Evolutionary conservation across 2,113 vertebrate genomes (phyloP).

Genomic region (Meles meles): DNA sequence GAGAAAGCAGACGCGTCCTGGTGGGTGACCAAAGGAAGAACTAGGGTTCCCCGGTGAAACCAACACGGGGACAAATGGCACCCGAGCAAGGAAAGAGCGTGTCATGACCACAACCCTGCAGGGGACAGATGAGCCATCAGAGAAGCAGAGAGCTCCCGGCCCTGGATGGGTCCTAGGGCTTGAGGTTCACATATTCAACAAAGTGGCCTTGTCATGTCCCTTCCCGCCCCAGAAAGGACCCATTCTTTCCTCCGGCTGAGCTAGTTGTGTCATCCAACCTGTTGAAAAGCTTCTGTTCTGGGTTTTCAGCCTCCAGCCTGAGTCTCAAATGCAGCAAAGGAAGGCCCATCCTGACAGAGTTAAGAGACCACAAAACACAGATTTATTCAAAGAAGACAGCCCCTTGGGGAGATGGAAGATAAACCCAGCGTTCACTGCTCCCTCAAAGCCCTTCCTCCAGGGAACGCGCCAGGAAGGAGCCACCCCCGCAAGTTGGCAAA

Average conservation of each 20-base stretch:
- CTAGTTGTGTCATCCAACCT: accelerated
- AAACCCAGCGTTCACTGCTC: background rate
- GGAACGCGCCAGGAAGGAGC: too few species aligned
- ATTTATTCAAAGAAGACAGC: background rate
- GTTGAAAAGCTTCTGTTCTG: background rate
- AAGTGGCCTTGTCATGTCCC: accelerated
- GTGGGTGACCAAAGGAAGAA: background rate
- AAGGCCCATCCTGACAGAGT: background rate
- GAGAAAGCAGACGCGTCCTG: background rate
- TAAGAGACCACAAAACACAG: background rate
- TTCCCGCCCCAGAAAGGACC: background rate
- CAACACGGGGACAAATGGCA: accelerated
- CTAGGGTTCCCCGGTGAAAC: background rate
- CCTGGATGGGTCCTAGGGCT: accelerated
- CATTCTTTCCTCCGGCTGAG: background rate
- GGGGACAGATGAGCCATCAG: accelerated
- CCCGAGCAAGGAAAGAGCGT: background rate
- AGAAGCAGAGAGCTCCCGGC: background rate
- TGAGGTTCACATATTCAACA: background rate
- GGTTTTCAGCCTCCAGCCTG: background rate
- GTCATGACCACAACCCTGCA: background rate
- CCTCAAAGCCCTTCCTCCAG: background rate
- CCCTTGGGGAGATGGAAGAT: background rate
- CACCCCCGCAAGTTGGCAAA: background rate
- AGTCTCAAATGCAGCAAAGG: background rate